Percentiles rank a stretch among this genome's conserved stretches.
phyloP scores from a whole-genome alignment of 2,888 invertebrate genomes.

The Tanypteryx hageni region DNA sequence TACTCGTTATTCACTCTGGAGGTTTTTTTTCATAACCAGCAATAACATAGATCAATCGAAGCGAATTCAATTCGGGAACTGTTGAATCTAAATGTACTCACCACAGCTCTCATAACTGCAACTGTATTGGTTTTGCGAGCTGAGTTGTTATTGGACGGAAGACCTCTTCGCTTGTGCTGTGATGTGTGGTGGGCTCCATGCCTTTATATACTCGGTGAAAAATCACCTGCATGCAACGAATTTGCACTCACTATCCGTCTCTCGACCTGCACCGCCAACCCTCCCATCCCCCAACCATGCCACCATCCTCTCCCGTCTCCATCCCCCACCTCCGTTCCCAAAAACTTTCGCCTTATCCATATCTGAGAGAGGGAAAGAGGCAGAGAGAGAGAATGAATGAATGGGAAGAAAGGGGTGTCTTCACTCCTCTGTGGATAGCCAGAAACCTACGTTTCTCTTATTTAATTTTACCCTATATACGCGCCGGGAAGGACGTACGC shows the following conservation, averaged over 20 bases:
- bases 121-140: not conserved
- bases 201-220: not conserved
- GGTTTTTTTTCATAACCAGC: too few relatives aligned
- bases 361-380: not conserved
- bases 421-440: too few relatives aligned
- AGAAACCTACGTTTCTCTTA: constrained; percentile 5
- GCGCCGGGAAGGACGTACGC: not conserved
- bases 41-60: too few relatives aligned
- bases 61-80: too few relatives aligned
- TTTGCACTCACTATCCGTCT: too few relatives aligned
- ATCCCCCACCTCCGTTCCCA: not conserved
- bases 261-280: not conserved
- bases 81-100: not conserved
- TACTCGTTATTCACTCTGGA: too few relatives aligned
- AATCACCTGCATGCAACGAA: not conserved
- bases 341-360: not conserved
- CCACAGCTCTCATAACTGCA: constrained; percentile 21
- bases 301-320: too few relatives aligned
- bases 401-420: too few relatives aligned
- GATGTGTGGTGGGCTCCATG: not conserved
- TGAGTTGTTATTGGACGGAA: not conserved
- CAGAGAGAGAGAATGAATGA: too few relatives aligned
- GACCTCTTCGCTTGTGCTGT: constrained; percentile 12
- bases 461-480: not conserved
- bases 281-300: too few relatives aligned